Conservation (phyloP, 2,113 vertebrate species). For the Lipophrys pholis region DNA sequence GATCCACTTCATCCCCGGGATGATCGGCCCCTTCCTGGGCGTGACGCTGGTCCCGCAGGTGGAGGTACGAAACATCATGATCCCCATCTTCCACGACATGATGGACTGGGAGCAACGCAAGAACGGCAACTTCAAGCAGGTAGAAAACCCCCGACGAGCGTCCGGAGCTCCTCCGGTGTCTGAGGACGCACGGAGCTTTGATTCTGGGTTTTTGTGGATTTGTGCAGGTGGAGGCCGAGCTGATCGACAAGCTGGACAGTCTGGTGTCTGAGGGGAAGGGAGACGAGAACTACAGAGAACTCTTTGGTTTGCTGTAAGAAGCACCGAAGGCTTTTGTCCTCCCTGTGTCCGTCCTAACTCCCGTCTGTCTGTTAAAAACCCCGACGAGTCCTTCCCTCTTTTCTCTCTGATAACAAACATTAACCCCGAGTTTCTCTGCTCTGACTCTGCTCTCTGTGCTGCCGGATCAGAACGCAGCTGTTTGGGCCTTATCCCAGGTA, state of each 20-base stretch:
- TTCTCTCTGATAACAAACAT: constrained; percentile 22
- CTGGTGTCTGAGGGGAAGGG: constrained; percentile 97
- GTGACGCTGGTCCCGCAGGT: constrained; percentile 96
- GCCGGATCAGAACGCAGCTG: constrained; percentile 96
- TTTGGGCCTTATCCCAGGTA: constrained; percentile 99
- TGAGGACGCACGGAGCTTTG: no score
- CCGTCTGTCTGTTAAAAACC: not conserved
- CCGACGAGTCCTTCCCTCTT: not conserved
- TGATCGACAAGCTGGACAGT: constrained; percentile 98
- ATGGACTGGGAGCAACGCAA: constrained; percentile 99
- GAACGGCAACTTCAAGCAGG: constrained; percentile 99
- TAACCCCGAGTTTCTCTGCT: constrained; percentile 45
- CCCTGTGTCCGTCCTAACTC: not conserved
- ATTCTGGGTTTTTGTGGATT: constrained; percentile 2
- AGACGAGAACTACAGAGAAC: constrained; percentile 98
- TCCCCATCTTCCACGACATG: constrained; percentile 99
- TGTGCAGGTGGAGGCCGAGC: constrained; percentile 93
- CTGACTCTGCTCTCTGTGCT: constrained; percentile 85
- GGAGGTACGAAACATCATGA: constrained; percentile 98
- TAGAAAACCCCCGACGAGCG: constrained; percentile 28
- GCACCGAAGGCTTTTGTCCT: not conserved
- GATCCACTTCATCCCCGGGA: constrained; percentile 97
- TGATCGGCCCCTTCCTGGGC: constrained; percentile 98
- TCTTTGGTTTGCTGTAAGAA: constrained; percentile 96
- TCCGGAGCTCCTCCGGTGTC: not conserved